These are phyloP conservation scores for Gallinago media DNA, from an alignment of 2,113 vertebrate species.

Conservation along the genomic window DNA sequence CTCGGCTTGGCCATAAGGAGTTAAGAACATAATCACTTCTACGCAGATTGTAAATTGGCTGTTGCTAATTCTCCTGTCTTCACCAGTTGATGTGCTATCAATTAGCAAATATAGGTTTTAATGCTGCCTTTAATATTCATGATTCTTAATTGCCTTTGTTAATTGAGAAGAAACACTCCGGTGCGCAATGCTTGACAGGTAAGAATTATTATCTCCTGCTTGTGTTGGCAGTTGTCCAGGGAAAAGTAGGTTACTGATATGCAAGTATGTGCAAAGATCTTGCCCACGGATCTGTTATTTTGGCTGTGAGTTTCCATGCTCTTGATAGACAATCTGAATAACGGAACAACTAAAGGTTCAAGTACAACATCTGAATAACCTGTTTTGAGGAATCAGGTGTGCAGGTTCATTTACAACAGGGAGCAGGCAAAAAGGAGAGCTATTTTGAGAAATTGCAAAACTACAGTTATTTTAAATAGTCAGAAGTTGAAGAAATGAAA, in stretches of 20 bases:
- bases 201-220: conserved; percentile 65
- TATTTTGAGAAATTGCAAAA: neutral
- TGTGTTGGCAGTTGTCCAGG: conserved; percentile 60
- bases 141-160: conserved; percentile 76
- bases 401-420: neutral
- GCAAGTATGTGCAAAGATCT: neutral
- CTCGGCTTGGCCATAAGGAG: conserved; percentile 26
- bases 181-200: conserved; percentile 59
- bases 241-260: conserved; percentile 38
- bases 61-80: conserved; percentile 49
- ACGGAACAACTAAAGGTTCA: neutral
- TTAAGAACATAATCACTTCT: conserved; percentile 28
- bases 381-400: neutral
- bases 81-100: conserved; percentile 54
- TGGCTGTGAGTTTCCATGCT: neutral
- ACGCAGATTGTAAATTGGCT: conserved; percentile 44
- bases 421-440: neutral
- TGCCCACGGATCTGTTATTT: neutral
- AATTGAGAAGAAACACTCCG: conserved; percentile 71
- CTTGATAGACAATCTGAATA: neutral
- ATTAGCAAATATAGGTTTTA: conserved; percentile 72
- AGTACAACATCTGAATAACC: neutral
- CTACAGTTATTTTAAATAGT: neutral
- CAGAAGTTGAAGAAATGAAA: neutral
- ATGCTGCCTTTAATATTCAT: conserved; percentile 73